Evolutionary conservation across 2,888 invertebrate species (phyloP).

Genomic region (Tetragonula carbonaria): DNA sequence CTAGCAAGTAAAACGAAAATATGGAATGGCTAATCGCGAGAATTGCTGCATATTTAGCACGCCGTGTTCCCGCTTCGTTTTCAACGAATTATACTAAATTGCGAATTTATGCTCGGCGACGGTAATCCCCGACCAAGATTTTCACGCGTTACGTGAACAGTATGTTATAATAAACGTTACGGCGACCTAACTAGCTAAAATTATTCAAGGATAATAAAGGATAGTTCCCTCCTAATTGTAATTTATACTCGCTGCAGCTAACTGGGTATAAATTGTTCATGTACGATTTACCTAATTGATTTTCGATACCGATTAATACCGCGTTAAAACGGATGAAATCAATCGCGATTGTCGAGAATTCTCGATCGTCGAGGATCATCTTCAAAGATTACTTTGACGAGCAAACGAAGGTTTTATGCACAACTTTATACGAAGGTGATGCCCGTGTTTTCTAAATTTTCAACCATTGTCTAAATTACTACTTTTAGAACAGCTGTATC

Average conservation of each 20-base stretch:
- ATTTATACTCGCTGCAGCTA: background rate
- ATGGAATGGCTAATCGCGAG: conserved; percentile 22
- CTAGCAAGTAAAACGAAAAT: conserved; percentile 33
- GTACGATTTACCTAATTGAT: background rate
- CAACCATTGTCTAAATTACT: background rate
- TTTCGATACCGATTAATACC: too few relatives aligned
- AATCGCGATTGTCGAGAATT: too few relatives aligned
- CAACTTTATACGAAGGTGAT: background rate
- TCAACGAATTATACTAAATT: background rate
- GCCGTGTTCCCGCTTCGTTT: background rate
- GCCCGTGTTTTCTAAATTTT: too few relatives aligned
- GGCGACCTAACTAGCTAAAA: too few relatives aligned
- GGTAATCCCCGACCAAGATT: background rate
- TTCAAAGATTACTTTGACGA: too few relatives aligned
- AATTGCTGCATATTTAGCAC: conserved; percentile 8
- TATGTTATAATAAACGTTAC: background rate
- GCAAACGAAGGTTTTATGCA: too few relatives aligned
- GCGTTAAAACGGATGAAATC: too few relatives aligned
- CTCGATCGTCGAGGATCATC: too few relatives aligned
- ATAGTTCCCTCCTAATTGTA: background rate
- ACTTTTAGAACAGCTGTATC: background rate
- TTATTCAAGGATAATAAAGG: background rate
- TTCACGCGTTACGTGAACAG: background rate
- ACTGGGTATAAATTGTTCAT: background rate
- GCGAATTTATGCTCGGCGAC: background rate